Evolutionary conservation across 2,797 vertebrate species (phyloP).

Genomic region (Catharus ustulatus): DNA sequence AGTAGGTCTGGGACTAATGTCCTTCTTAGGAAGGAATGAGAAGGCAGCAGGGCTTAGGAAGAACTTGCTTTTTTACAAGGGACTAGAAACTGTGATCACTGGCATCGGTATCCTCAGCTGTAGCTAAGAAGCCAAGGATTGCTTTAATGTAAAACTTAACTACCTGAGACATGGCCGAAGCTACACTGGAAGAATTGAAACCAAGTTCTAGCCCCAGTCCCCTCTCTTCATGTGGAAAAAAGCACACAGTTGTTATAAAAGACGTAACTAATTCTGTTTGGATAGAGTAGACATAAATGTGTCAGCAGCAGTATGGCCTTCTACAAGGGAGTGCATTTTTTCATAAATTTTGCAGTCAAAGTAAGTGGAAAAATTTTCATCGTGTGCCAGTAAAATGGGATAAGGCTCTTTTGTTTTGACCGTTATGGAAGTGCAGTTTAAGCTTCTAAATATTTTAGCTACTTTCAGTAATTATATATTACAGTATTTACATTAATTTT

Average conservation of each 20-base stretch:
- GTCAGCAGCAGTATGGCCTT: not conserved
- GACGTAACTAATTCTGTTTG: slow-evolving; percentile 37
- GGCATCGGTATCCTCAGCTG: not conserved
- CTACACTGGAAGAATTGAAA: not conserved
- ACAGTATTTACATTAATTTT: not conserved
- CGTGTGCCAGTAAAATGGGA: not conserved
- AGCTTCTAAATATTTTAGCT: not conserved
- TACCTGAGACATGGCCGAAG: not conserved
- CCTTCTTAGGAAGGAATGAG: not conserved
- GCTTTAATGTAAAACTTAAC: not conserved
- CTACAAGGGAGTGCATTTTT: not conserved
- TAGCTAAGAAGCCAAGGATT: not conserved
- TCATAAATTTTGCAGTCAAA: slow-evolving; percentile 11
- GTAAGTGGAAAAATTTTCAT: not conserved
- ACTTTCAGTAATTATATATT: not conserved
- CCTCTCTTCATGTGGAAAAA: not conserved
- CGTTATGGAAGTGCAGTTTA: not conserved
- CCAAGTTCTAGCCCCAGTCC: not conserved
- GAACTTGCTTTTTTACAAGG: not conserved
- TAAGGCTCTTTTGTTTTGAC: not conserved
- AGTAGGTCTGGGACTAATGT: not conserved
- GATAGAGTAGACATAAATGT: slow-evolving; percentile 22
- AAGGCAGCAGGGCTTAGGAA: not conserved
- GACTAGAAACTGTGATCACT: not conserved
- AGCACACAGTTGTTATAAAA: not conserved